A percentile compares a stretch with the other conserved stretches of the same genome.
Conservation (phyloP, 2,113 vertebrate genomes). For the Aptenodytes forsteri region DNA sequence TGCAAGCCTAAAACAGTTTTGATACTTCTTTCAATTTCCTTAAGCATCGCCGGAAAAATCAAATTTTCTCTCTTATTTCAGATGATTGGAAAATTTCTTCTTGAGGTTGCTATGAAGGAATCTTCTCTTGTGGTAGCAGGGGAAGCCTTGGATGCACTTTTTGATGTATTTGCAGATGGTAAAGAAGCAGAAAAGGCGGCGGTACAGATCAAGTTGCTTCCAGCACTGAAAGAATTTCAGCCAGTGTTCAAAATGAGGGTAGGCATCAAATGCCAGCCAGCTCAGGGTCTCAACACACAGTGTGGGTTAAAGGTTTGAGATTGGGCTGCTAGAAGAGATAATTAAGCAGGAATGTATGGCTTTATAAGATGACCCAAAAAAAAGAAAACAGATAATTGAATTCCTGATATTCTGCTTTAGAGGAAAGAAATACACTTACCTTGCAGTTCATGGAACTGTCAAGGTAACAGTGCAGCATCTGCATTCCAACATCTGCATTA, state of each 20-base stretch:
- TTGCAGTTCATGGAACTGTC: background rate
- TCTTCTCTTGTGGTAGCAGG: constrained; percentile 88
- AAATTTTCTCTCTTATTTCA: constrained; percentile 57
- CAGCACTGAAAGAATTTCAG: constrained; percentile 87
- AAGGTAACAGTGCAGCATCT: background rate
- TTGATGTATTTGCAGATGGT: constrained; percentile 96
- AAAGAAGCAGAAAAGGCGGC: constrained; percentile 88
- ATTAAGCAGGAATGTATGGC: background rate
- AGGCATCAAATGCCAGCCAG: constrained; percentile 13
- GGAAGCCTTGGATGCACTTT: constrained; percentile 92
- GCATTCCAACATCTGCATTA: background rate
- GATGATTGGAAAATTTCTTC: constrained; percentile 90
- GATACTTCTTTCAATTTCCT: background rate
- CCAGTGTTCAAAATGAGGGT: constrained; percentile 93
- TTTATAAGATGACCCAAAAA: background rate
- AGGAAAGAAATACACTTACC: background rate
- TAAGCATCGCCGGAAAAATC: background rate
- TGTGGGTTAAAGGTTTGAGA: background rate
- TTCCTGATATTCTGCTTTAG: background rate
- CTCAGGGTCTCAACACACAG: background rate
- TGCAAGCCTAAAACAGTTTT: background rate
- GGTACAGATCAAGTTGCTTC: constrained; percentile 82
- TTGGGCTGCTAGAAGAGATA: background rate
- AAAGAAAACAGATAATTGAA: background rate
- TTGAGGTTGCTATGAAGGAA: constrained; percentile 87